Conservation (phyloP, 2,797 vertebrate species). For the Hydrolagus colliei region DNA sequence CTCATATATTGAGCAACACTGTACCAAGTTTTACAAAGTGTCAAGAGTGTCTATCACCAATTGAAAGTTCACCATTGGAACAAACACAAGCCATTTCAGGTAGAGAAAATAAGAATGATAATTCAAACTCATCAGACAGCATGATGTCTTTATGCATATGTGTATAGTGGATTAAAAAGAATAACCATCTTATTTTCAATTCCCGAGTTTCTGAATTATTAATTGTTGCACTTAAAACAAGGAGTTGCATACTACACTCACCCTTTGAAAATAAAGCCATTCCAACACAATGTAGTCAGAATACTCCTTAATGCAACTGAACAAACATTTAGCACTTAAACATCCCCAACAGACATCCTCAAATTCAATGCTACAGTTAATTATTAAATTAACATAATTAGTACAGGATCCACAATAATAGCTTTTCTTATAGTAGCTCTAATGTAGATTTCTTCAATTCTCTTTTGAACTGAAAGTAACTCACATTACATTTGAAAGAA, state of each 20-base stretch:
- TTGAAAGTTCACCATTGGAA: too few relatives aligned
- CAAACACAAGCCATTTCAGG: too few relatives aligned
- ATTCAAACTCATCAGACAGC: too few relatives aligned
- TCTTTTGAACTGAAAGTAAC: neutral
- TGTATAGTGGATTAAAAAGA: too few relatives aligned
- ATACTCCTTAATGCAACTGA: too few relatives aligned
- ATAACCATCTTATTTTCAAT: neutral
- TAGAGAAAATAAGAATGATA: too few relatives aligned
- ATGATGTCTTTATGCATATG: too few relatives aligned
- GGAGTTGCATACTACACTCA: neutral
- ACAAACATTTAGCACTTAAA: too few relatives aligned
- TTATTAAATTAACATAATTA: neutral
- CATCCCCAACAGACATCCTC: neutral
- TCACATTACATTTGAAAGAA: neutral
- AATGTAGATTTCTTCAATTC: too few relatives aligned
- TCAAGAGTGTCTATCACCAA: too few relatives aligned
- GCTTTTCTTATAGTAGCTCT: neutral
- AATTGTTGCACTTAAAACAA: neutral
- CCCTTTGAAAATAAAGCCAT: neutral
- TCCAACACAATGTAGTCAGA: neutral
- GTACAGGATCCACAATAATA: neutral
- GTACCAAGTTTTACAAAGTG: too few relatives aligned
- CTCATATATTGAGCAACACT: too few relatives aligned
- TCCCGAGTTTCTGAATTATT: neutral
- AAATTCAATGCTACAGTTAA: neutral